Conservation (phyloP, 2,888 invertebrate species). For the Stegana nigrithorax region DNA sequence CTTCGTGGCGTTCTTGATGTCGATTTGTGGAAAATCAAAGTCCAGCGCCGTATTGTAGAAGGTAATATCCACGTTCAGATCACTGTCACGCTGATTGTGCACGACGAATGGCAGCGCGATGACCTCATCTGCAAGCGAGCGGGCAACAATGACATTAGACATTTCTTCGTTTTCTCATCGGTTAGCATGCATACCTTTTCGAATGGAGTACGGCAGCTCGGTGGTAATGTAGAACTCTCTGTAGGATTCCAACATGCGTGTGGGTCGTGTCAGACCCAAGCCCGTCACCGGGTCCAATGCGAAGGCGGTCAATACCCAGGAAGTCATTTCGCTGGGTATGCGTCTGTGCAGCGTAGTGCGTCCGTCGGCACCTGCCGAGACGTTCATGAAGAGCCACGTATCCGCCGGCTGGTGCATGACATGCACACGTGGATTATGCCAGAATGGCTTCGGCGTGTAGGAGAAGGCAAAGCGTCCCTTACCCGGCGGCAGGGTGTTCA, state of each 20-base stretch:
- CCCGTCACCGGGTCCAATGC: slow-evolving; percentile 82
- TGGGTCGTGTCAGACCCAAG: slow-evolving; percentile 78
- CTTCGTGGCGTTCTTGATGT: slow-evolving; percentile 77
- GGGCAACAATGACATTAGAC: too few relatives aligned
- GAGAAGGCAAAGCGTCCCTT: slow-evolving; percentile 94
- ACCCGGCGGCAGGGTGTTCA: slow-evolving; percentile 80
- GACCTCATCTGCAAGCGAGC: slow-evolving; percentile 78
- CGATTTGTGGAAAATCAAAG: slow-evolving; percentile 83
- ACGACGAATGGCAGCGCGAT: slow-evolving; percentile 89
- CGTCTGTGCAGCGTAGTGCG: slow-evolving; percentile 73
- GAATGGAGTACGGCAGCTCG: slow-evolving; percentile 88
- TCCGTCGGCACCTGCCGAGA: slow-evolving; percentile 79
- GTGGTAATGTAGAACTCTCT: slow-evolving; percentile 87
- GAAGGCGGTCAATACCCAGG: slow-evolving; percentile 87
- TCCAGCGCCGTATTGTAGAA: slow-evolving; percentile 85
- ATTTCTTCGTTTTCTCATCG: too few relatives aligned
- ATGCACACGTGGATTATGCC: slow-evolving; percentile 84
- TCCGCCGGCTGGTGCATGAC: slow-evolving; percentile 78
- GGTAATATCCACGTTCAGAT: slow-evolving; percentile 84
- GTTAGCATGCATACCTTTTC: slow-evolving; percentile 71
- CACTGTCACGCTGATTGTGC: slow-evolving; percentile 86
- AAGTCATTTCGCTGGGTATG: slow-evolving; percentile 86
- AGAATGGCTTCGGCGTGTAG: slow-evolving; percentile 83
- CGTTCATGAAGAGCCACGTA: slow-evolving; percentile 88
- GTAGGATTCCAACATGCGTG: slow-evolving; percentile 79